phyloP scores from a whole-genome alignment of 2,113 vertebrate species.

The Anarrhichthys ocellatus region DNA sequence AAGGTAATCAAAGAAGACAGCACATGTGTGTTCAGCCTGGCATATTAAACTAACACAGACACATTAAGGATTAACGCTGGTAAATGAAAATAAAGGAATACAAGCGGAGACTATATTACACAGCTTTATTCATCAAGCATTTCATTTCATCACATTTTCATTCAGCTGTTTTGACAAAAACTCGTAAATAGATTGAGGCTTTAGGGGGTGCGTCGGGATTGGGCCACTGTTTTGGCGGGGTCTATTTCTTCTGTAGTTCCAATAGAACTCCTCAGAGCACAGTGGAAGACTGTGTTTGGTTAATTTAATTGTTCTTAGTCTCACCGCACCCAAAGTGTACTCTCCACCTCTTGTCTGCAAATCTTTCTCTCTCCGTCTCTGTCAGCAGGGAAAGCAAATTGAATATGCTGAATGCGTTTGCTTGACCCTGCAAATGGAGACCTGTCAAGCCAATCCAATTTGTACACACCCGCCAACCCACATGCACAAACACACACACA shows the following conservation, averaged over 20 bases:
- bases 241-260: background rate
- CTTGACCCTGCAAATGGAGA: constrained; percentile 65
- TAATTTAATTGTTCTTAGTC: background rate
- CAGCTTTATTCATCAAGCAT: background rate
- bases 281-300: background rate
- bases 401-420: constrained; percentile 62
- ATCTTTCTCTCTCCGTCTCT: background rate
- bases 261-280: too few relatives aligned
- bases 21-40: background rate
- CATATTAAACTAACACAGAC: background rate
- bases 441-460: constrained; percentile 54
- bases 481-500: constrained; percentile 23
- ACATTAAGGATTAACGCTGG: background rate
- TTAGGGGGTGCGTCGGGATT: too few relatives aligned
- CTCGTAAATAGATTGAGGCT: background rate
- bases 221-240: background rate
- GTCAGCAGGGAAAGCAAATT: constrained; percentile 50
- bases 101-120: background rate
- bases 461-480: constrained; percentile 29
- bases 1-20: background rate
- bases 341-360: background rate
- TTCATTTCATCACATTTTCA: background rate
- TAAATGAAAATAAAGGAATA: background rate
- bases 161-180: background rate
- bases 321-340: constrained; percentile 9